Evolutionary conservation across 2,888 invertebrate species (phyloP), one percentile per base, ranked within the genome.

Genomic region (Schrankia costaestrigalis): DNA sequence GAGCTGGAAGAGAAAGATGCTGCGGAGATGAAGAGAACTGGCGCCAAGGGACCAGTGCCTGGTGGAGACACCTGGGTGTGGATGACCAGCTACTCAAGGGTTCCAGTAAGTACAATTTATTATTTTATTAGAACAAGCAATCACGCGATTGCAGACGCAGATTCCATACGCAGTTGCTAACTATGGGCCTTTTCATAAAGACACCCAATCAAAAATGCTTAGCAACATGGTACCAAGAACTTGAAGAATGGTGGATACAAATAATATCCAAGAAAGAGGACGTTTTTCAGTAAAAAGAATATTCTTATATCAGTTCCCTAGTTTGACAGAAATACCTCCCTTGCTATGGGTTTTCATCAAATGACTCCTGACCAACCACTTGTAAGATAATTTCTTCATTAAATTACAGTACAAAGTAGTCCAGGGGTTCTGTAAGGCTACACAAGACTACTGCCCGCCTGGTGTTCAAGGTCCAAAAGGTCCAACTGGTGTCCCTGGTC

Each of bases 41-140:
- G 91, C 0, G 83, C 89, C 3, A 92, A 92, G 51, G 92, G 92
- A 0, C 90, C 92, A 0, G 91, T 92, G 0, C 92, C 93, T 1
- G 93, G 92, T 0, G 93, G 92, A 1, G 93, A 94, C 54, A 92
- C 93, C 12, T 95, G 95, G 95, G 93, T 96, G 49, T 96, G 95
- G 93, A 78, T 96, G 49, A 95, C 95, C 34, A 94, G 95, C 46
- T 95, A 95, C 62, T 95, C 95, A 18, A 91, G 95, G 55, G 95
- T 96, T 55, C 95, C 96, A 65, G 95, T 95, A 52, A 73, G 83
- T 71, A 26, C 9, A 8, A 17, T 17, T 17, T 18, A 18, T 18
- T 3, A 6, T 8, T n/a, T n/a, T 18, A 2, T 13, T 27, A 10
- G 10, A 11, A 11, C 2, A n/a, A n/a, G n/a, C n/a, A n/a, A n/a